Percentiles rank a stretch among this genome's conserved stretches.
These are phyloP conservation scores for Brachyptera putata DNA, from an alignment of 2,888 invertebrate species.

Conservation along the genomic window DNA sequence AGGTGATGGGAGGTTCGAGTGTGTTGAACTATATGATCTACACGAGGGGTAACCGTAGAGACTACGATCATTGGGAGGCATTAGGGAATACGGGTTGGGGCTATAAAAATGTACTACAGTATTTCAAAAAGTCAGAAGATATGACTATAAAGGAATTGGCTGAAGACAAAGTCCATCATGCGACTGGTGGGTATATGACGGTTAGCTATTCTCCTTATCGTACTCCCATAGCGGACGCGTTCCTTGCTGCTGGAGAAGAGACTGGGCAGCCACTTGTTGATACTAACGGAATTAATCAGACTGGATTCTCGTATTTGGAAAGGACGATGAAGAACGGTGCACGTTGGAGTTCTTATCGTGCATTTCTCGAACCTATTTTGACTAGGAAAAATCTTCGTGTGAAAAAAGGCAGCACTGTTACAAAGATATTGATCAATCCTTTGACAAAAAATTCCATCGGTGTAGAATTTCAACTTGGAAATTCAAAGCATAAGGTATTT, in stretches of 20 bases:
- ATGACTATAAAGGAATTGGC: slow-evolving; percentile 54
- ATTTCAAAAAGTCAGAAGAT: slow-evolving; percentile 41
- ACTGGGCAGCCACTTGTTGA: slow-evolving; percentile 4
- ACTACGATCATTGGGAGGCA: slow-evolving; percentile 48
- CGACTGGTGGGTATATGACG: background rate
- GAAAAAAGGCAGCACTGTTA: slow-evolving; percentile 55
- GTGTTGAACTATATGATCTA: slow-evolving; percentile 50
- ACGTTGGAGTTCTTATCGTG: slow-evolving; percentile 55
- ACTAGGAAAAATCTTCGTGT: slow-evolving; percentile 60
- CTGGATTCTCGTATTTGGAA: slow-evolving; percentile 54
- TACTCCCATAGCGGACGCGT: slow-evolving; percentile 24
- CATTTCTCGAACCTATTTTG: slow-evolving; percentile 58
- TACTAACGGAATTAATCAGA: slow-evolving; percentile 44
- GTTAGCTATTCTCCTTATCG: background rate
- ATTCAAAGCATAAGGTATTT: too few species aligned
- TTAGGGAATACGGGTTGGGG: slow-evolving; percentile 48
- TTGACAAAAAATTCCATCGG: too few species aligned
- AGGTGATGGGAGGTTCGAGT: slow-evolving; percentile 48
- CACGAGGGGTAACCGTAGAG: slow-evolving; percentile 47
- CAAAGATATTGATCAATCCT: slow-evolving; percentile 57
- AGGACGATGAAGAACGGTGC: background rate
- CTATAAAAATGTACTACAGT: slow-evolving; percentile 38
- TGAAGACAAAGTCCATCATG: slow-evolving; percentile 30
- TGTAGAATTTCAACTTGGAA: too few species aligned
- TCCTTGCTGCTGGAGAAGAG: slow-evolving; percentile 25